Base-by-base conservation (phyloP, 2,888 invertebrate genomes). In the Callinectes sapidus region DNA sequence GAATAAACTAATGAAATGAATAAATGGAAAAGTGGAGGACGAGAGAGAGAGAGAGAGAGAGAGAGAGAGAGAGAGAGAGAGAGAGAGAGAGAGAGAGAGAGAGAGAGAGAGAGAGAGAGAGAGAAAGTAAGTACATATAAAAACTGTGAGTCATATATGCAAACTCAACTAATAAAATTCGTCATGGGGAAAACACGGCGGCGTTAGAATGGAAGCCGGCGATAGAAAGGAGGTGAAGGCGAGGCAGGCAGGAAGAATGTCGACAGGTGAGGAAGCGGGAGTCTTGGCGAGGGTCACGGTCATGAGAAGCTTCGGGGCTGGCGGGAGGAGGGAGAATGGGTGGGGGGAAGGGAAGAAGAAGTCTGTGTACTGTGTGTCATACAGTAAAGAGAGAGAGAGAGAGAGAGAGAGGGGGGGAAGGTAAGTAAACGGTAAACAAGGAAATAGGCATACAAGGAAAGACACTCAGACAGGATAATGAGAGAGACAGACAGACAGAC, bases 41-140 rank as follows among this genome's bases (percentile, higher is more conserved):
- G 66, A 71, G n/a, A 71, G 66, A 71, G 66, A 71, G 66, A 71
- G 66, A 71, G 66, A 71, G 66, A 71, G 66, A 71, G 66, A 71
- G 66, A 71, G 71, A 71, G 71, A 71, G 71, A 71, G 71, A 71
- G 71, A 71, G 86, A 87, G 86, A 87, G 86, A 87, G 86, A 87
- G 39, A 87, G 86, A 87, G 86, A 87, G 39, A 86, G 86, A 86
- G 86, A 86, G 39, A 86, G 86, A 86, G 86, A 86, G 39, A 39
- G 39, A 87, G 39, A 87, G 39, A 42, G 39, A 87, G 14, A 55
- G 14, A 55, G 14, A 55, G 14, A 55, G 14, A 55, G 14, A 55
- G 14, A 55, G 14, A 55, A 3, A 55, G 18, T 13, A 14, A 18
- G 18, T 13, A 14, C 2, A 14, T 55, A 55, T 55, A 1, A 55